Evolutionary conservation across 2,113 vertebrate genomes (phyloP).

Genomic region (Puntigrus tetrazona): DNA sequence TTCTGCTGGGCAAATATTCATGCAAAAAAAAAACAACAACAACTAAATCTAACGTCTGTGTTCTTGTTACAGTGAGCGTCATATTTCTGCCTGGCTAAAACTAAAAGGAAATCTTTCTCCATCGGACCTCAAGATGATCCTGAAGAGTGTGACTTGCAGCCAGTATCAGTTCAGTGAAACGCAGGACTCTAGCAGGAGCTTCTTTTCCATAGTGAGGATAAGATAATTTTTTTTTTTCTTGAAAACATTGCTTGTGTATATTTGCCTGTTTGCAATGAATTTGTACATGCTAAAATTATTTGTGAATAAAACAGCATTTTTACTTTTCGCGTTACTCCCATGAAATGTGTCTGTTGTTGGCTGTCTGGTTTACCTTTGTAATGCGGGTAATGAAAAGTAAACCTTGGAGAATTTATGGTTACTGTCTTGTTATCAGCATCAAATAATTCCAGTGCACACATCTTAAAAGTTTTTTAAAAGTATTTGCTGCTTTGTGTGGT

Average conservation of each 20-base stretch:
- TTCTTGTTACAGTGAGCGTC: slow-evolving; percentile 77
- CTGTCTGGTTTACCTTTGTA: not conserved
- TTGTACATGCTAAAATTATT: not conserved
- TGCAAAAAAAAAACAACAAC: not conserved
- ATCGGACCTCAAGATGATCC: slow-evolving; percentile 71
- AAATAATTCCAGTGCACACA: not conserved
- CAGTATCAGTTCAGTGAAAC: fast-evolving
- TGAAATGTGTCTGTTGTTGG: not conserved
- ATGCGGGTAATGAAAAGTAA: not conserved
- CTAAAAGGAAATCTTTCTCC: slow-evolving; percentile 82
- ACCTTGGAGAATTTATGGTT: not conserved
- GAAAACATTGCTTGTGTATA: not conserved
- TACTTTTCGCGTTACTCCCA: not conserved
- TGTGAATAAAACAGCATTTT: not conserved
- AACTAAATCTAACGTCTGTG: not conserved
- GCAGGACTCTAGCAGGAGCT: not conserved
- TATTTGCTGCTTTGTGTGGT: not conserved
- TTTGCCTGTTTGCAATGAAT: not conserved
- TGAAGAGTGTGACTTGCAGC: slow-evolving; percentile 71
- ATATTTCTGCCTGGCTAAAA: slow-evolving; percentile 82
- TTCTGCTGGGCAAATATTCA: not conserved
- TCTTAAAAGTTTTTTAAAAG: not conserved
- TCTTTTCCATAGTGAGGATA: slow-evolving; percentile 57
- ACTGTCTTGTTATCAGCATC: not conserved
- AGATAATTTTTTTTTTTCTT: slow-evolving; percentile 46